Percentiles rank a stretch among this genome's conserved stretches.
These are phyloP conservation scores for Osmerus eperlanus DNA, from an alignment of 2,113 vertebrate species.

Conservation along the genomic window DNA sequence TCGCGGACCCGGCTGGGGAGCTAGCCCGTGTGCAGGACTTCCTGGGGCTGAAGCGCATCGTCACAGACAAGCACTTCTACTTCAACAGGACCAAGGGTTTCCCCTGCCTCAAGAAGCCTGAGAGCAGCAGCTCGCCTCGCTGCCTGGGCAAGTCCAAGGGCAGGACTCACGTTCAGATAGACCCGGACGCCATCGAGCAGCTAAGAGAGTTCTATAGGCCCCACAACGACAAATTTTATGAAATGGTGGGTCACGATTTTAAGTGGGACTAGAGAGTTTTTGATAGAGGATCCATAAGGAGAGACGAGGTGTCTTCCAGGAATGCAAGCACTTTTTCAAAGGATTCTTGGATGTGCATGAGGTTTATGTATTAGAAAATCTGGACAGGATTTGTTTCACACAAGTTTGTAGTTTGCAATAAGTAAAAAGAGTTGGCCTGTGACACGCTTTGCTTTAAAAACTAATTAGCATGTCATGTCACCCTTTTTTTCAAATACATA, in stretches of 20 bases:
- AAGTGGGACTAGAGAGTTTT: conserved; percentile 80
- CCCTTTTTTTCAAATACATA: too few relatives aligned
- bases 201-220: conserved; percentile 92
- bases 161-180: conserved; percentile 90
- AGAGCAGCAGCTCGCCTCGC: conserved; percentile 79
- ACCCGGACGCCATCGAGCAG: conserved; percentile 88
- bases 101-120: conserved; percentile 87
- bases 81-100: conserved; percentile 97
- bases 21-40: conserved; percentile 91
- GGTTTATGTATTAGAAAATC: conserved; percentile 25
- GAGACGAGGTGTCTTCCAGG: conserved; percentile 32
- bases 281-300: conserved; percentile 16
- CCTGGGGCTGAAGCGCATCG: conserved; percentile 85
- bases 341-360: not conserved
- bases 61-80: conserved; percentile 93
- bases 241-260: conserved; percentile 92
- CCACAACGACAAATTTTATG: conserved; percentile 89
- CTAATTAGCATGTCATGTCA: too few relatives aligned
- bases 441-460: too few relatives aligned
- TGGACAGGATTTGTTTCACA: conserved; percentile 3
- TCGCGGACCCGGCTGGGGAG: conserved; percentile 88
- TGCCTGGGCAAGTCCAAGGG: conserved; percentile 95
- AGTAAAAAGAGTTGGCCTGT: too few relatives aligned
- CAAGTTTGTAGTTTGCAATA: not conserved
- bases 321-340: conserved; percentile 26